Evolutionary conservation across 2,113 vertebrate species (phyloP), one percentile per base, ranked within the genome.

Genomic region (Leucoraja erinaceus): DNA sequence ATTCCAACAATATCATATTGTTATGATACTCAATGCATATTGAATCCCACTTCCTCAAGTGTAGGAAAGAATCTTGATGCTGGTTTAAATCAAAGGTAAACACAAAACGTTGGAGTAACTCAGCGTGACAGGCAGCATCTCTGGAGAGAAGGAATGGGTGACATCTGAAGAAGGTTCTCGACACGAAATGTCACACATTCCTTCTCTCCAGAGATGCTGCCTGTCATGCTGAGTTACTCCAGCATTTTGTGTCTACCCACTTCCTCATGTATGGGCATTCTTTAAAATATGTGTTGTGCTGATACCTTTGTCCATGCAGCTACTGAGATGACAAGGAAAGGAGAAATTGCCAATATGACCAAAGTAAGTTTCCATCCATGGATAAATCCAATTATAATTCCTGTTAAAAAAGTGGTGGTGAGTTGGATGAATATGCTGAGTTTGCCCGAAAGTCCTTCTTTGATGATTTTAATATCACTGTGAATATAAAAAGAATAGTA

Each of bases 391-490:
- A 97, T 94, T 92, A 96, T 93, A 93, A 97, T 61, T 0, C 96
- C 96, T 20, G 95, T 0, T 78, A 97, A 1, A 94, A 96, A 96
- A 0, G 95, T 96, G 93, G 94, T 93, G 93, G 96, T 95, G 74
- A 94, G 94, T 93, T 97, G 96, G 14, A 95, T 93, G 93, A 96
- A 95, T 94, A 97, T 95, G 93, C 94, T 93, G 93, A 97, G 95
- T 93, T 96, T 96, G 94, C 97, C 96, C 93, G 96, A 95, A 0
- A 97, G 95, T 59, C 97, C 97, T 90, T 96, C 95, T 0, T 96
- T 95, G 93, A 96, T 96, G 25, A 94, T 97, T 93, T 97, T 96
- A 94, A 97, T 96, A 93, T 97, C 97, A 90, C 97, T 97, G 83
- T 86, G 28, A 86, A 61, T 63, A 94, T 70, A 93, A 93, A 4